These are phyloP conservation scores for Scaptomyza polygonia DNA, from an alignment of 2,888 invertebrate species.

Conservation along the genomic window DNA sequence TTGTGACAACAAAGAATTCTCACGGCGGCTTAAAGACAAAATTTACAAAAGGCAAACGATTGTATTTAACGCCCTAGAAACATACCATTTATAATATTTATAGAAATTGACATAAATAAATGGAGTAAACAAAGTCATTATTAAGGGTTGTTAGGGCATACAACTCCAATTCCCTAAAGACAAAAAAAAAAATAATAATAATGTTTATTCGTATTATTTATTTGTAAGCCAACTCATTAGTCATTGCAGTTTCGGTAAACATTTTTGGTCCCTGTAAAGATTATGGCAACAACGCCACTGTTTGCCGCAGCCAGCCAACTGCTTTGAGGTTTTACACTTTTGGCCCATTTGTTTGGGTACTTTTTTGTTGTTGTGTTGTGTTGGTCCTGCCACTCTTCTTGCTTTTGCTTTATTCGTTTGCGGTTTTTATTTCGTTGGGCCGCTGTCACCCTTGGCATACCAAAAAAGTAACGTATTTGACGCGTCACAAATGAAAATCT, in stretches of 20 bases:
- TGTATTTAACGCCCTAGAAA: not conserved
- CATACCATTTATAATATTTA: slow-evolving; percentile 1
- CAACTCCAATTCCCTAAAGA: slow-evolving; percentile 14
- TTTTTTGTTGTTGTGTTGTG: too few relatives aligned
- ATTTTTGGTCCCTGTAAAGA: slow-evolving; percentile 30
- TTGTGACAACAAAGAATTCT: too few relatives aligned
- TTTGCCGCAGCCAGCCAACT: slow-evolving; percentile 48
- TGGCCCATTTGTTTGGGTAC: slow-evolving; percentile 61
- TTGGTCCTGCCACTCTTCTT: slow-evolving; percentile 18
- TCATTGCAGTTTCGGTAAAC: slow-evolving; percentile 56
- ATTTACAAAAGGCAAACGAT: not conserved
- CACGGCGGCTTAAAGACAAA: not conserved
- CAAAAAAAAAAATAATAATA: slow-evolving; percentile 3
- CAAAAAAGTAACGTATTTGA: slow-evolving; percentile 74
- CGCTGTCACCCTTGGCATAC: slow-evolving; percentile 64
- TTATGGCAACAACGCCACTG: slow-evolving; percentile 61
- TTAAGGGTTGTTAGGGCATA: slow-evolving; percentile 4
- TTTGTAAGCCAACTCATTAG: slow-evolving; percentile 67
- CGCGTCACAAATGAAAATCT: slow-evolving; percentile 79
- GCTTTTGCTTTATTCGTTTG: slow-evolving; percentile 38
- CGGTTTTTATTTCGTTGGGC: slow-evolving; percentile 72
- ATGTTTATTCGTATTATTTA: slow-evolving; percentile 16
- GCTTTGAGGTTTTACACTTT: slow-evolving; percentile 74
- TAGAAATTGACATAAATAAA: not conserved
- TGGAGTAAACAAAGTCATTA: slow-evolving; percentile 4